phyloP scores from a whole-genome alignment of 2,797 vertebrate species.

The Urosaurus nigricauda region DNA sequence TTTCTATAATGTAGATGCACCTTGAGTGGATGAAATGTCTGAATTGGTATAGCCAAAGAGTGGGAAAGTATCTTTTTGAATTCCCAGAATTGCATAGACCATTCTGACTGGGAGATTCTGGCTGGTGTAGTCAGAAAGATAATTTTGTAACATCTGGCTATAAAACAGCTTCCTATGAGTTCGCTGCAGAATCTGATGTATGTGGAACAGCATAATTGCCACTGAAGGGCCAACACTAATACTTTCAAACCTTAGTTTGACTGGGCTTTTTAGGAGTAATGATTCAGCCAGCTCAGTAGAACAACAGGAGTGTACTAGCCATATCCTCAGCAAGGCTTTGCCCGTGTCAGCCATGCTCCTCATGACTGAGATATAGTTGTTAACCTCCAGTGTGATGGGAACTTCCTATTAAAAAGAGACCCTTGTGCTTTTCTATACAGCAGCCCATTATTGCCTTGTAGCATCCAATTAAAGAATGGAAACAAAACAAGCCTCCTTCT shows the following conservation, averaged over 20 bases:
- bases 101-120: no score
- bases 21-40: neutral
- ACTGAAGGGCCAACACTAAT: neutral
- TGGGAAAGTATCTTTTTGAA: no score
- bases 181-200: neutral
- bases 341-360: neutral
- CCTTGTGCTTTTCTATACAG: slow-evolving; percentile 34
- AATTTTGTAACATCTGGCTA: no score
- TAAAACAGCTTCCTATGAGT: neutral
- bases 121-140: no score
- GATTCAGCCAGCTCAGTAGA: neutral
- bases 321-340: neutral
- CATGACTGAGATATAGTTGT: neutral
- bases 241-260: slow-evolving; percentile 12
- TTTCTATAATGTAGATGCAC: no score
- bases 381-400: neutral
- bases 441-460: slow-evolving; percentile 34
- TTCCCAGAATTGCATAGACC: neutral
- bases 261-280: neutral
- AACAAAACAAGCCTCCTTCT: neutral
- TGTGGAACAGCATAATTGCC: neutral
- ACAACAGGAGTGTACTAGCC: neutral
- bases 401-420: neutral
- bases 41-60: neutral
- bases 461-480: slow-evolving; percentile 57